Evolutionary conservation across 2,797 vertebrate species (phyloP), one percentile per base, ranked within the genome.

Genomic region (Diglossa cyanea): DNA sequence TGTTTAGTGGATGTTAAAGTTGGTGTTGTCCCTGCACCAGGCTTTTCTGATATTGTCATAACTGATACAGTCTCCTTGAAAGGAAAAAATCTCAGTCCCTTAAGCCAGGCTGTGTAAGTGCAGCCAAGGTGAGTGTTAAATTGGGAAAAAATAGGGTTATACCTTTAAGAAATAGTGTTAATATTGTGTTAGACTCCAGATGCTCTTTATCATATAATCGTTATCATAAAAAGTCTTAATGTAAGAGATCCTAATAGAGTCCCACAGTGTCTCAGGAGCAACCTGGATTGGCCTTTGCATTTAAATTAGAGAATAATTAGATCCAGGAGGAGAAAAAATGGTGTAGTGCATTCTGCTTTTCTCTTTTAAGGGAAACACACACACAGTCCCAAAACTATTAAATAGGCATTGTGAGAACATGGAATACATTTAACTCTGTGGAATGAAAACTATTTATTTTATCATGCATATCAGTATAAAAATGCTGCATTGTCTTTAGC

Each of bases 121-220:
- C 33, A 63, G 55, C 48, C 40, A 76, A 50, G 42, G 7, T 80
- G 67, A 55, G 78, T 79, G 72, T 78, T 87, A 95, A 88, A 93
- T 31, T 72, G 28, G 23, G 86, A 39, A 58, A 74, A 91, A 97
- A 77, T 50, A 51, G 62, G 42, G 82, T 93, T 95, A 80, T 67
- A 95, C 94, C 96, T 96, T 94, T 96, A 96, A 97, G 93, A 96
- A 97, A 88, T 91, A 87, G 85, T 94, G 58, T 86, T 97, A 93
- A 74, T 96, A 94, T 86, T 96, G 88, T 84, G 91, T 95, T 93
- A 91, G 93, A 90, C 96, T 97, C 97, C 97, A 97, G 97, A 97
- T 97, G 96, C 96, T 98, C 96, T 98, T 98, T 97, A 97, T 97
- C 95, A 96, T 96, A 97, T 98, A 98, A 98, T 97, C 48, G 24